These are phyloP conservation scores for Lottia scabra DNA, from an alignment of 2,888 invertebrate species.

Conservation along the genomic window DNA sequence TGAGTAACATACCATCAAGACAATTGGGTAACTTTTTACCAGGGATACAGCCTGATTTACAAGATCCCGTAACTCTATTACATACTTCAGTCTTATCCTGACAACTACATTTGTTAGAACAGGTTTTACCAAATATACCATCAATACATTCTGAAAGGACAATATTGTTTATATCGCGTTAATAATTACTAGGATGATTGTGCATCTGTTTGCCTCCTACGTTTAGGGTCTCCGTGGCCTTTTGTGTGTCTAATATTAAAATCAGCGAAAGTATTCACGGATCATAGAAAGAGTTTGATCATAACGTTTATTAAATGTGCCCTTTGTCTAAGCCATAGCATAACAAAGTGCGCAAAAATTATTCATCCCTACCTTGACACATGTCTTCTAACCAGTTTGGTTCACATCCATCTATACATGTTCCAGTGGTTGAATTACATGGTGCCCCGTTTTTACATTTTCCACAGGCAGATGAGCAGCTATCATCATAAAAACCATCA, in stretches of 20 bases:
- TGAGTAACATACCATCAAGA: slow-evolving; percentile 18
- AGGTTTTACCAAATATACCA: slow-evolving; percentile 58
- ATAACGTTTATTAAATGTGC: no score
- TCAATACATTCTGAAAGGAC: slow-evolving; percentile 46
- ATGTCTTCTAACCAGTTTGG: not conserved
- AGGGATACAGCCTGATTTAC: slow-evolving; percentile 18
- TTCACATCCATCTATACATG: slow-evolving; percentile 35
- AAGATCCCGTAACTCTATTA: slow-evolving; percentile 12
- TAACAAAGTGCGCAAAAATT: no score
- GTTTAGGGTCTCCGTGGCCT: no score
- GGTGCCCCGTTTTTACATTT: slow-evolving; percentile 34
- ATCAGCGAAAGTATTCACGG: no score
- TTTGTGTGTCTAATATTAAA: no score
- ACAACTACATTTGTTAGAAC: slow-evolving; percentile 47
- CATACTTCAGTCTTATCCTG: slow-evolving; percentile 39
- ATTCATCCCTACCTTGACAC: not conserved
- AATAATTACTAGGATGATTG: no score
- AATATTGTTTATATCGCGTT: not conserved
- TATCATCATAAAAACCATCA: slow-evolving; percentile 32
- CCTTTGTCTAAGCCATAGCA: no score
- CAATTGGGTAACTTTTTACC: slow-evolving; percentile 43
- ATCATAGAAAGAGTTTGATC: no score
- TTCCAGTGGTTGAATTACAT: slow-evolving; percentile 34
- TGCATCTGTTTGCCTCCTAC: no score
- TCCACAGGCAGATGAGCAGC: slow-evolving; percentile 34